Percentiles rank a stretch among this genome's conserved stretches.
Evolutionary conservation across 2,797 vertebrate genomes (phyloP).

Genomic region (Protosalanx chinensis): DNA sequence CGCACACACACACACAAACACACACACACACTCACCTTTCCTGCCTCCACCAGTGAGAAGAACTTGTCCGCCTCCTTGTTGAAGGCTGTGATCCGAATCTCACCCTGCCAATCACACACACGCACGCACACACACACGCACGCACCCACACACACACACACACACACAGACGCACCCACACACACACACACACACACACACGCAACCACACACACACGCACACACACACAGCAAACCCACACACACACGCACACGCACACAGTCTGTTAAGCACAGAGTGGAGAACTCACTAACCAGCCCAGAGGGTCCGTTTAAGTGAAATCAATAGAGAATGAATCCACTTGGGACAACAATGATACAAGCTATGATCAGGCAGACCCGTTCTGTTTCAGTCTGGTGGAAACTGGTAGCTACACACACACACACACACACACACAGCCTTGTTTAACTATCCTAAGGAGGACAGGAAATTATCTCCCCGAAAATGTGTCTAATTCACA

Average conservation of each 20-base stretch:
- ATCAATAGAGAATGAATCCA: background rate
- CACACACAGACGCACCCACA: no score
- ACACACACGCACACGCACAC: slow-evolving; percentile 22
- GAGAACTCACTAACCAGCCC: background rate
- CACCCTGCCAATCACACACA: slow-evolving; percentile 77
- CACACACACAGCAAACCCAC: slow-evolving; percentile 13
- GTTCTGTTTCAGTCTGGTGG: no score
- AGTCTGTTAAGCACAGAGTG: background rate
- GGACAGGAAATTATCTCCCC: no score
- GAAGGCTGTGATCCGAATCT: slow-evolving; percentile 94
- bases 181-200: slow-evolving; percentile 9
- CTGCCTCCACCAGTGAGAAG: slow-evolving; percentile 88
- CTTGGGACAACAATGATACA: background rate
- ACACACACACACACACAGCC: background rate
- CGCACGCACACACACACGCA: slow-evolving; percentile 25
- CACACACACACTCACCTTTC: slow-evolving; percentile 79
- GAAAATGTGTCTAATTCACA: no score
- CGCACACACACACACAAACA: background rate
- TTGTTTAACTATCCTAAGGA: no score
- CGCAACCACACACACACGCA: background rate
- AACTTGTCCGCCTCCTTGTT: slow-evolving; percentile 95
- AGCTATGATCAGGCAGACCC: background rate
- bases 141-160: slow-evolving; percentile 15
- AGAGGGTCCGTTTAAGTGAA: background rate
- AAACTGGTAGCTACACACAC: no score